Percentiles rank a stretch among this genome's conserved stretches.
These are phyloP conservation scores for Scarus forsteni DNA, from an alignment of 2,797 vertebrate genomes.

Conservation along the genomic window DNA sequence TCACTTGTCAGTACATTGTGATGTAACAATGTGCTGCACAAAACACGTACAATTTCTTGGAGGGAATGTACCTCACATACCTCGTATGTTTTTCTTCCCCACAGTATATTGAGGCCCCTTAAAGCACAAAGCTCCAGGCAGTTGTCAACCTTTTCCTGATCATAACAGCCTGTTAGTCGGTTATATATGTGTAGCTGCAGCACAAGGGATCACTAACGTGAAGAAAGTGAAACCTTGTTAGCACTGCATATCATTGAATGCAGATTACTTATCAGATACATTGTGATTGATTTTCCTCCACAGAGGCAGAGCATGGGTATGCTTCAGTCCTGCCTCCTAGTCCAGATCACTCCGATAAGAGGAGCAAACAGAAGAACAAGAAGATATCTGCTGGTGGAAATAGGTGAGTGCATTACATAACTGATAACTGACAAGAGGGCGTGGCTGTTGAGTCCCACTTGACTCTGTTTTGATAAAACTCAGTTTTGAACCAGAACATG, in stretches of 20 bases:
- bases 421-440: conserved; percentile 45
- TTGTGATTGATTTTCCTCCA: conserved; percentile 18
- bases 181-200: neutral
- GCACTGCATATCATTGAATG: neutral
- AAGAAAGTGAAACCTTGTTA: neutral
- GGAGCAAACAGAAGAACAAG: conserved; percentile 84
- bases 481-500: neutral
- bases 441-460: conserved; percentile 34
- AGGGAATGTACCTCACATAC: too few relatives aligned
- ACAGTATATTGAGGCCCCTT: too few relatives aligned
- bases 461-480: conserved; percentile 23
- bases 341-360: conserved; percentile 75
- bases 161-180: neutral
- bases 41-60: too few relatives aligned
- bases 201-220: rapidly evolving
- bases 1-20: too few relatives aligned
- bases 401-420: conserved; percentile 79
- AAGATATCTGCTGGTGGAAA: conserved; percentile 82
- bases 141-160: too few relatives aligned
- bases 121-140: too few relatives aligned
- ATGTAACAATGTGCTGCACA: too few relatives aligned
- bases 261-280: neutral
- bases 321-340: conserved; percentile 88
- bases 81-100: too few relatives aligned
- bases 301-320: conserved; percentile 95